Base-by-base conservation (phyloP, 2,797 vertebrate genomes). In the Gobio occitaniae region DNA sequence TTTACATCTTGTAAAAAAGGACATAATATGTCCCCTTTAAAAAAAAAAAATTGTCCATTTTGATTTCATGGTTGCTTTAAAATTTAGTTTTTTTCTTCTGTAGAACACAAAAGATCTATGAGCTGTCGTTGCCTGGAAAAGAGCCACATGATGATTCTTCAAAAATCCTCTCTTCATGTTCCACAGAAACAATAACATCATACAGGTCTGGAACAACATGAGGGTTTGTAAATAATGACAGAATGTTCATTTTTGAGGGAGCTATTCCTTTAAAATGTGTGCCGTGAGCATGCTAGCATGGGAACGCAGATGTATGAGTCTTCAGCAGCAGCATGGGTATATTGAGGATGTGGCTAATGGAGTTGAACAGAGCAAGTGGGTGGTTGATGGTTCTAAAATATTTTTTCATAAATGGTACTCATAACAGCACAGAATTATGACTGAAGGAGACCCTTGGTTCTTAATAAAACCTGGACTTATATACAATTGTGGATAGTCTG, bases 331-430 rank as follows among this genome's bases (percentile, higher is more conserved):
- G 71, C 56, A 47, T 16, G 61, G 25, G 13, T 65, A 65, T 72
- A 82, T 65, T 41, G 48, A 76, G 65, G 66, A 69, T 84, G 74
- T 59, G 38, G 52, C 65, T 70, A 84, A 84, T 84, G 65, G 65
- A 84, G 74, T 32, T 78, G 82, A 78, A 84, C 74, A 84, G 38
- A 84, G 63, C 75, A 84, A 78, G 83, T 78, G 83, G 83, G 83
- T 84, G 75, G 83, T 78, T 78, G 83, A 84, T 84, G 83, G 74
- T 78, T 78, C 50, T 68, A 59, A 76, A 83, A 66, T n/a, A 76
- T 76, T 83, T 83, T 76, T 83, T 78, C 47, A 78, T 66, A 84
- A 78, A 69, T 66, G 21, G 32, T 48, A 32, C 32, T 83, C 61
- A 29, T 15, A 82, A 72, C 25, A 3, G 5, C 7, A 74, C 41